A percentile compares a stretch with the other conserved stretches of the same genome.
These are phyloP conservation scores for Leptogaster cylindrica DNA, from an alignment of 2,888 invertebrate genomes.

Conservation along the genomic window DNA sequence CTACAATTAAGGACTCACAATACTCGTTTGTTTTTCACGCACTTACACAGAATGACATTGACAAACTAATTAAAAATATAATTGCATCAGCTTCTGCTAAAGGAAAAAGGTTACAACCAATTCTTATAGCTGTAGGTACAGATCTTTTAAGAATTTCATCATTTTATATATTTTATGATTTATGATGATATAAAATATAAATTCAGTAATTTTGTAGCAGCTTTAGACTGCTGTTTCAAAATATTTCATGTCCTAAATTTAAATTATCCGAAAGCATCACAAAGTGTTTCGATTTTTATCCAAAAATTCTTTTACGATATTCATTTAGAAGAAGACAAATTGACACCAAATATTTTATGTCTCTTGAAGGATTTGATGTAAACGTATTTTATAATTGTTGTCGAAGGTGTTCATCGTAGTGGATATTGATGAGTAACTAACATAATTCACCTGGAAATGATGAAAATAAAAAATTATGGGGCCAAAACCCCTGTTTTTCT, in stretches of 20 bases:
- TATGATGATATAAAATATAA: neutral
- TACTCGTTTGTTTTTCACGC: neutral
- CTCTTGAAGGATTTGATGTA: neutral
- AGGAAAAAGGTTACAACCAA: neutral
- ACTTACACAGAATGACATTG: neutral
- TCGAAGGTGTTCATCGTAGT: no score
- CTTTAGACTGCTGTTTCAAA: conserved; percentile 5
- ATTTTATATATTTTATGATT: neutral
- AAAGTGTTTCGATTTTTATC: neutral
- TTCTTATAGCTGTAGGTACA: neutral
- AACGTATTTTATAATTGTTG: no score
- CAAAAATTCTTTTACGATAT: conserved; percentile 1
- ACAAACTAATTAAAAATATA: neutral
- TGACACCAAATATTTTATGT: conserved; percentile 1
- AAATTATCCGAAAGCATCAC: neutral
- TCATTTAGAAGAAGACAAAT: neutral
- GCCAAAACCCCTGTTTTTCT: no score
- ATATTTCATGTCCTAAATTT: neutral
- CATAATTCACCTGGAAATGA: no score
- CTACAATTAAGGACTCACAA: neutral
- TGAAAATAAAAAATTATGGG: no score
- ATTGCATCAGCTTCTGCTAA: neutral
- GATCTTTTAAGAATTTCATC: neutral
- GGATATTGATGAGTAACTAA: no score
- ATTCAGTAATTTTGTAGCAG: neutral